A percentile compares a stretch with the other conserved stretches of the same genome.
These are phyloP conservation scores for Turritopsis rubra DNA, from an alignment of 30 jellyfish, hydroid and myxozoan genomes.

Conservation along the genomic window DNA sequence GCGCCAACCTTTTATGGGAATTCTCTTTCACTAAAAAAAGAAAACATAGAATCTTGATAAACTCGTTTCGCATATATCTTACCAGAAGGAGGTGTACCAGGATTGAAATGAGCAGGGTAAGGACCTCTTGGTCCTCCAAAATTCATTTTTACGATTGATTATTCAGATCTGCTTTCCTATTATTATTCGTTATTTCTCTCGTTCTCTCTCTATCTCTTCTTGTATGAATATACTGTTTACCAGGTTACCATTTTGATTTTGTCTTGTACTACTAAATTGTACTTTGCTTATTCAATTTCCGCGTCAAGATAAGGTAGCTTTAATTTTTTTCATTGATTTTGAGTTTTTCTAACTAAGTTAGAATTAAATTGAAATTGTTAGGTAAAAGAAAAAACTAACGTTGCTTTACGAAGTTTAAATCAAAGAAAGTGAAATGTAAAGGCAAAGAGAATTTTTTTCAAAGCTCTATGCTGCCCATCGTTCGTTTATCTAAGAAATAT, in stretches of 20 bases:
- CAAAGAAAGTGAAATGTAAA: neutral
- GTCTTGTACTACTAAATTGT: no score
- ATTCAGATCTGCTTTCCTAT: neutral
- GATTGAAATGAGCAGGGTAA: constrained; percentile 72
- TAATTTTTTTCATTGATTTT: no score
- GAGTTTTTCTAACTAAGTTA: neutral
- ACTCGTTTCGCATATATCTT: no score
- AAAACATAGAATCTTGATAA: no score
- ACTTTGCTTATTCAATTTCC: neutral
- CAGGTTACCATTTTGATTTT: neutral
- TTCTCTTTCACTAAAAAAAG: no score
- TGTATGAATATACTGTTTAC: no score
- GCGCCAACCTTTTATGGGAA: no score
- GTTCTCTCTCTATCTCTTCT: no score
- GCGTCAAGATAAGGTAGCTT: neutral
- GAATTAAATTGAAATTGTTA: neutral
- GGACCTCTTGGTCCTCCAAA: constrained; percentile 69
- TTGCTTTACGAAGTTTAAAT: neutral
- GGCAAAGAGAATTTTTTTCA: no score
- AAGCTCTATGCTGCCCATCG: no score
- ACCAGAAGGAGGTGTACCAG: constrained; percentile 61
- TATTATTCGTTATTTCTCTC: neutral
- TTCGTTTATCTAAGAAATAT: no score
- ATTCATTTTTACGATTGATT: constrained; percentile 42
- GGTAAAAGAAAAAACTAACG: neutral